These are phyloP conservation scores for Cosmia trapezina DNA, from an alignment of 2,888 invertebrate genomes.

Conservation along the genomic window DNA sequence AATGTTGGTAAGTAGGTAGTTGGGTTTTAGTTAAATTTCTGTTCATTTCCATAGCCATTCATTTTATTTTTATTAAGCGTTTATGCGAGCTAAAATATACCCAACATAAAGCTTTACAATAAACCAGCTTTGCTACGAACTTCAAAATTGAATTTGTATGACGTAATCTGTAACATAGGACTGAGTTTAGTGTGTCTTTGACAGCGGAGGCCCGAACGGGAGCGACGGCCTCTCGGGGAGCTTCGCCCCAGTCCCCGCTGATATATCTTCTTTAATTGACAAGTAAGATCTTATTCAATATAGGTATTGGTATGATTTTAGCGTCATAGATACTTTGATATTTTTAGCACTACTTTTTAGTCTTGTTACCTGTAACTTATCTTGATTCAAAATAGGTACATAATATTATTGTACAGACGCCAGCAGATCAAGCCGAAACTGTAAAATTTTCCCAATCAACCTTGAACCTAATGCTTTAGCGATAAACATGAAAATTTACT, in stretches of 20 bases:
- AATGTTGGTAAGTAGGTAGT: neutral
- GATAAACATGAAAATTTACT: no score
- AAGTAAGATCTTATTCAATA: slow-evolving; percentile 75
- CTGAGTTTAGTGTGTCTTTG: slow-evolving; percentile 48
- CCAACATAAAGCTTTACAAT: slow-evolving; percentile 52
- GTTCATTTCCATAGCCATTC: slow-evolving; percentile 30
- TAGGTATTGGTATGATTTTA: neutral
- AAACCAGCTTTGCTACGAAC: slow-evolving; percentile 52
- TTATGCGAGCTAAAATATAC: slow-evolving; percentile 23
- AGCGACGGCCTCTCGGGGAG: slow-evolving; percentile 84
- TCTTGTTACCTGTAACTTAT: neutral
- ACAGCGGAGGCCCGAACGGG: slow-evolving; percentile 85
- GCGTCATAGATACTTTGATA: no score
- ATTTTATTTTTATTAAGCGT: slow-evolving; percentile 28
- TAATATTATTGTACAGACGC: neutral
- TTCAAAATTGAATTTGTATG: neutral
- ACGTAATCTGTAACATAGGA: neutral
- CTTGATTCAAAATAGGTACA: neutral
- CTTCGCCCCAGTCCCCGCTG: slow-evolving; percentile 85
- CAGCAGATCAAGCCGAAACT: no score
- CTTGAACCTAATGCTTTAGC: no score
- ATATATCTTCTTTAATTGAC: slow-evolving; percentile 89
- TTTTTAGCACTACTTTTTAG: neutral
- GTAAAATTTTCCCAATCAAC: no score
- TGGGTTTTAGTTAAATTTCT: neutral